Evolutionary conservation across 2,888 invertebrate genomes (phyloP).

Genomic region (Caenorhabditis auriculariae): DNA sequence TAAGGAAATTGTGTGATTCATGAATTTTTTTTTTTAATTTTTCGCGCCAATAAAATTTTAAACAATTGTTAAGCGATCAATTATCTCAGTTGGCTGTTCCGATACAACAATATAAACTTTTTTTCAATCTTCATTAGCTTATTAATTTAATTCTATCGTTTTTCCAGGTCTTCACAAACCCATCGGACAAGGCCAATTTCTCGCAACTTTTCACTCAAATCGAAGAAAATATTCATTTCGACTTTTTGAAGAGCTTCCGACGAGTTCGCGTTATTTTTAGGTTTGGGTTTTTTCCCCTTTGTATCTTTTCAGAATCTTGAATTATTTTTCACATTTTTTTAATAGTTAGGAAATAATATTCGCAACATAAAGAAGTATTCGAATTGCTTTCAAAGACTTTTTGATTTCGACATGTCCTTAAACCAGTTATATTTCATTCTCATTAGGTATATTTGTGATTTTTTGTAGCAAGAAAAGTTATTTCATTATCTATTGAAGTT

Average conservation of each 20-base stretch:
- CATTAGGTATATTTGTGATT: no score
- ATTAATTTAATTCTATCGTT: slow-evolving; percentile 1
- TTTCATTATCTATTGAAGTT: no score
- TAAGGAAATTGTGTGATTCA: no score
- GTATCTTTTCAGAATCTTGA: background rate
- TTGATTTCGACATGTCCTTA: no score
- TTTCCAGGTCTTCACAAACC: slow-evolving; percentile 52
- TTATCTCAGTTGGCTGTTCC: no score
- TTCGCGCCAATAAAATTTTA: no score
- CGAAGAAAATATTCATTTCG: slow-evolving; percentile 82
- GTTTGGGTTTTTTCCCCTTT: slow-evolving; percentile 20
- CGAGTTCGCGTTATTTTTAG: slow-evolving; percentile 49
- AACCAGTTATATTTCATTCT: no score
- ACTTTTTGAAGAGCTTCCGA: slow-evolving; percentile 88
- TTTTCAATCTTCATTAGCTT: background rate
- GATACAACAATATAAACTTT: no score
- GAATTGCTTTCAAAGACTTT: no score
- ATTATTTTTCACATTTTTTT: background rate
- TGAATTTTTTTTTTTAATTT: no score
- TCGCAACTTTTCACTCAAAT: slow-evolving; percentile 83
- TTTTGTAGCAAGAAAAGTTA: no score
- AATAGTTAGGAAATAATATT: background rate
- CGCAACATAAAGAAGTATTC: background rate
- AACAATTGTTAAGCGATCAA: no score
- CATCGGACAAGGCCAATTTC: slow-evolving; percentile 68